Evolutionary conservation across 1,140 invertebrate species (phyloP), one percentile per base, ranked within the genome.

Genomic region (Macrobrachium rosenbergii): DNA sequence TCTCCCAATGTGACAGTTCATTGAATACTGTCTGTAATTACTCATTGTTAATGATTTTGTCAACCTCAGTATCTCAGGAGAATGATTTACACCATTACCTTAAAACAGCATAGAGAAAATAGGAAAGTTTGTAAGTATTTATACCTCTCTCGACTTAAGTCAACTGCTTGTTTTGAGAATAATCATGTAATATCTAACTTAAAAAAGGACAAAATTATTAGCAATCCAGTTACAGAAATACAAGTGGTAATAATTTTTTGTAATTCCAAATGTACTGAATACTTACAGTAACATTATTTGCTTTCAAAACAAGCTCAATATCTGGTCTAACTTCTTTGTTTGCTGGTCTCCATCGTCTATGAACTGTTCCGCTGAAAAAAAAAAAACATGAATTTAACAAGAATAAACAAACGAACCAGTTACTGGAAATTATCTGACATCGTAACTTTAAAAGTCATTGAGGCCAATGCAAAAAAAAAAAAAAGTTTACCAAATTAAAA

Each of bases 281-380:
- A 82, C 88, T 90, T 84, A 95, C 94, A 92, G 94, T 93, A 23
- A 97, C 90, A 91, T 95, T 94, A 92, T 96, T 96, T 10, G 95
- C 96, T 91, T 94, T 93, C 45, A 97, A 90, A 0, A 95, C 94
- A 23, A 96, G 89, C 91, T 96, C 95, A 76, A 96, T 94, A 90
- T 96, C 94, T 79, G 94, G 93, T 89, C 94, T 93, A 89, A 93
- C 93, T 59, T 94, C 95, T 17, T 91, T 91, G 14, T 90, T 90
- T 45, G 95, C 91, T 12, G 94, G 93, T 62, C 93, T 93, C 96
- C 96, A 98, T 83, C 96, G 93, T 87, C 95, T 93, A 90, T 95
- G 93, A 2, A 98, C 93, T 90, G 94, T 94, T 3, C 96, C 97
- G 93, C 96, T 98, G 90, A 12, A 19, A 23, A 92, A 96, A 97